Base-by-base conservation (phyloP, 1,140 invertebrate species). In the honey bee (Apis mellifera) region DNA sequence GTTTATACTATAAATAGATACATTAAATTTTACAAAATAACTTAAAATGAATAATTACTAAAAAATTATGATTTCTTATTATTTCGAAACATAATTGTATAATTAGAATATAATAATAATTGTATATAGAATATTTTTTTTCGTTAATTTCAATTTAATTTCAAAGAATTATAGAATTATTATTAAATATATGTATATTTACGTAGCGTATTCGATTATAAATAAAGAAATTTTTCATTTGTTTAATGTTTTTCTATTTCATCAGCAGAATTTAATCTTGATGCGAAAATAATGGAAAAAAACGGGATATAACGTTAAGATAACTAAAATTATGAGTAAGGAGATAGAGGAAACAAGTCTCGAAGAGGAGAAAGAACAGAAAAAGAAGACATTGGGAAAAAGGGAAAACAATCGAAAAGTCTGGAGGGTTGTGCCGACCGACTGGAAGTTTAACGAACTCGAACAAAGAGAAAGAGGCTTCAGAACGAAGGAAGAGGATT, bases 371-470 rank as follows among this genome's bases (percentile, higher is more conserved):
- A 64, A 1, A 9, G 9, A 15, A 21, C 15, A 32, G 23, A 9
- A 65, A 71, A 70, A 17, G n/a, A 57, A 52, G 26, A 62, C 26
- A 9, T 42, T 50, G 42, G 71, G 48, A 57, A 19, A 68, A 42
- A 76, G 62, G 66, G 73, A 74, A 81, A 78, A 55, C 76, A 65
- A 26, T 2, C 23, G 54, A 65, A 57, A 69, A 72, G 76, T 69
- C 70, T 76, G 52, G 76, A 72, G 64, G 65, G 65, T 80, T 77
- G 48, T 60, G 48, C 84, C 76, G 82, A 69, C 74, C 77, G 70
- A 82, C 83, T 88, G 78, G 85, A 86, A 88, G 89, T 90, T 90
- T 90, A 90, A 90, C 89, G 85, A 90, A 90, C 89, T 90, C 80
- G 84, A 87, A 90, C 86, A 89, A 90, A 90, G 89, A 85, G 83